These are phyloP conservation scores for Trematomus loennbergii DNA, from an alignment of 2,113 vertebrate genomes.

Conservation along the genomic window DNA sequence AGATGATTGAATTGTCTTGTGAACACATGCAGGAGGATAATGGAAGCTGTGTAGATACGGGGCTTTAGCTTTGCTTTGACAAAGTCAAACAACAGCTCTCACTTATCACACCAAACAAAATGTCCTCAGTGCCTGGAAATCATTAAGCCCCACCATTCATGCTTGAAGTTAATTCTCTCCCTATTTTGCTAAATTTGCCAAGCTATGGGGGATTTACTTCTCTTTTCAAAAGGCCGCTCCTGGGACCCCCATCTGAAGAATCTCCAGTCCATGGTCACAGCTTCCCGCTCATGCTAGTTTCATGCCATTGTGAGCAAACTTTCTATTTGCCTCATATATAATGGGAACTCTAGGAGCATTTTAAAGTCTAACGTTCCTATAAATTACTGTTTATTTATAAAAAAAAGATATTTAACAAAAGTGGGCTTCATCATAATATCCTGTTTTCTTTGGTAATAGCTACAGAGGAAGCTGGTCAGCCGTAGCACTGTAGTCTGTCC, in stretches of 20 bases:
- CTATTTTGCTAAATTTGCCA: conserved; percentile 67
- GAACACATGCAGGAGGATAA: conserved; percentile 61
- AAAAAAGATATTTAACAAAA: conserved; percentile 23
- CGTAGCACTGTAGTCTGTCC: conserved; percentile 14
- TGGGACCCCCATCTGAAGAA: conserved; percentile 53
- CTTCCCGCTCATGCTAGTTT: conserved; percentile 3
- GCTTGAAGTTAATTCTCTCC: conserved; percentile 73
- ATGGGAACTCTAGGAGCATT: neutral
- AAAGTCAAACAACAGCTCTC: conserved; percentile 73
- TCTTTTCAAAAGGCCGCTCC: conserved; percentile 47
- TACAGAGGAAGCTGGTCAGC: conserved; percentile 33
- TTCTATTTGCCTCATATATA: conserved; percentile 5
- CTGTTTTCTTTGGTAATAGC: neutral
- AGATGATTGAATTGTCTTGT: conserved; percentile 58
- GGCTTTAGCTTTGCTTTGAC: conserved; percentile 65
- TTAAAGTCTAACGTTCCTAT: conserved; percentile 1
- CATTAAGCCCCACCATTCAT: conserved; percentile 70
- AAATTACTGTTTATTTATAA: neutral
- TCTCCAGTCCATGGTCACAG: conserved; percentile 31
- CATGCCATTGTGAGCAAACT: conserved; percentile 20
- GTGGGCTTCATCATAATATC: conserved; percentile 32
- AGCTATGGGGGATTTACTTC: conserved; percentile 56
- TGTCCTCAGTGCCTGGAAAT: conserved; percentile 67
- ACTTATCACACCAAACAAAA: conserved; percentile 74
- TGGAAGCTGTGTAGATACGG: conserved; percentile 57